phyloP scores from a whole-genome alignment of 2,797 vertebrate genomes.

The Halcyon smyrnensis region DNA sequence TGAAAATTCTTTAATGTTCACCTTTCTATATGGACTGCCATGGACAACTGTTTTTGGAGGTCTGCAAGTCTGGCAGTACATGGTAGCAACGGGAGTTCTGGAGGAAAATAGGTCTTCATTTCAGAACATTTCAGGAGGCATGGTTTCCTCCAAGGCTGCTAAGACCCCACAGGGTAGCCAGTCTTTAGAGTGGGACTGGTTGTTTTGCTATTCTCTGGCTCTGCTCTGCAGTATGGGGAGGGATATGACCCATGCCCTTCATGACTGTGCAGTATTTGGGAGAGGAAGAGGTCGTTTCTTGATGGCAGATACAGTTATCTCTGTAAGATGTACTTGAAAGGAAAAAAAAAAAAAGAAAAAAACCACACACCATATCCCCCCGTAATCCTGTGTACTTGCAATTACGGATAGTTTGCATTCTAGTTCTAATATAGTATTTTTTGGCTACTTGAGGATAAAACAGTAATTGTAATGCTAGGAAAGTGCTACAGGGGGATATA shows the following conservation, averaged over 20 bases:
- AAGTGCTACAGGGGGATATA: neutral
- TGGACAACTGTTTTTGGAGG: neutral
- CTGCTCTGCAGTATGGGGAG: neutral
- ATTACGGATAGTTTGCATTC: neutral
- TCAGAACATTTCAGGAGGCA: neutral
- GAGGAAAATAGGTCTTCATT: neutral
- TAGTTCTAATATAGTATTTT: neutral
- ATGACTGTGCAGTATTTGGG: neutral
- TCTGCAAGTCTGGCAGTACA: neutral
- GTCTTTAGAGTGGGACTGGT: neutral
- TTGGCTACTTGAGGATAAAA: neutral
- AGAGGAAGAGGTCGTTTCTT: neutral
- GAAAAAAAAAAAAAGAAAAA: neutral
- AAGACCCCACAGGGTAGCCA: neutral
- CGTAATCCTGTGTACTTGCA: neutral
- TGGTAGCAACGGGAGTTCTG: neutral
- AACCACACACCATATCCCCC: too few species aligned
- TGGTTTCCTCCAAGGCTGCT: neutral
- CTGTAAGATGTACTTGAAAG: neutral
- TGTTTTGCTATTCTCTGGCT: neutral
- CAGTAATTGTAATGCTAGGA: neutral
- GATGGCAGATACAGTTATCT: neutral
- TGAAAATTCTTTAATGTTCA: neutral
- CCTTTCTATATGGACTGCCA: neutral
- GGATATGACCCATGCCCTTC: neutral